Conservation (phyloP, 2,113 vertebrate genomes). For the Struthio camelus region DNA sequence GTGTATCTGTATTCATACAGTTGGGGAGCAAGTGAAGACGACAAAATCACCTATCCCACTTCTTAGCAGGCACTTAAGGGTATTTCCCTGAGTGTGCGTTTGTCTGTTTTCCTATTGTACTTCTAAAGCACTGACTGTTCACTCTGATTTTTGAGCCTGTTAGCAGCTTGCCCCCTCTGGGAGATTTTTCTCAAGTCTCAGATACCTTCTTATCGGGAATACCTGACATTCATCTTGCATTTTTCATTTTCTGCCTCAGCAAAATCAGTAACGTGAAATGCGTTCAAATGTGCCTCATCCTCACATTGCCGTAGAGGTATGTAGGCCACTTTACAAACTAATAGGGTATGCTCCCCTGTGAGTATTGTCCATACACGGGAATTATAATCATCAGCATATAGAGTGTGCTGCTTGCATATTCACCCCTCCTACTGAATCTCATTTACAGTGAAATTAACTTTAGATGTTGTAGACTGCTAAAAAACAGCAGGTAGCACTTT, state of each 20-base stretch:
- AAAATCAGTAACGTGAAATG: not conserved
- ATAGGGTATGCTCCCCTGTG: not conserved
- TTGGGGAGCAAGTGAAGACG: not conserved
- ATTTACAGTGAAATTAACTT: not conserved
- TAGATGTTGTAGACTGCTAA: not conserved
- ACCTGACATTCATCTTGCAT: not conserved
- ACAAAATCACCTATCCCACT: not conserved
- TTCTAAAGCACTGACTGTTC: not conserved
- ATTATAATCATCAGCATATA: not conserved
- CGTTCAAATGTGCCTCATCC: not conserved
- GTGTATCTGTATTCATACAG: not conserved
- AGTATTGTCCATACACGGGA: not conserved
- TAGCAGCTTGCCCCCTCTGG: not conserved
- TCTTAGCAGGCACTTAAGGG: not conserved
- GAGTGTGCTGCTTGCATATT: not conserved
- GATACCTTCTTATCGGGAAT: not conserved
- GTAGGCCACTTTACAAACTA: not conserved
- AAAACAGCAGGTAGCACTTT: not conserved
- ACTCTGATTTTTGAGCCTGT: not conserved
- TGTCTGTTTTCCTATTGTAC: not conserved
- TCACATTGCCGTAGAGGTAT: not conserved
- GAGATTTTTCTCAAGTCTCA: not conserved
- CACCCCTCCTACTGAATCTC: not conserved
- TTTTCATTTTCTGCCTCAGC: not conserved
- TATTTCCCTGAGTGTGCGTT: not conserved